phyloP scores from a whole-genome alignment of 2,113 vertebrate genomes.

The Gavia stellata region DNA sequence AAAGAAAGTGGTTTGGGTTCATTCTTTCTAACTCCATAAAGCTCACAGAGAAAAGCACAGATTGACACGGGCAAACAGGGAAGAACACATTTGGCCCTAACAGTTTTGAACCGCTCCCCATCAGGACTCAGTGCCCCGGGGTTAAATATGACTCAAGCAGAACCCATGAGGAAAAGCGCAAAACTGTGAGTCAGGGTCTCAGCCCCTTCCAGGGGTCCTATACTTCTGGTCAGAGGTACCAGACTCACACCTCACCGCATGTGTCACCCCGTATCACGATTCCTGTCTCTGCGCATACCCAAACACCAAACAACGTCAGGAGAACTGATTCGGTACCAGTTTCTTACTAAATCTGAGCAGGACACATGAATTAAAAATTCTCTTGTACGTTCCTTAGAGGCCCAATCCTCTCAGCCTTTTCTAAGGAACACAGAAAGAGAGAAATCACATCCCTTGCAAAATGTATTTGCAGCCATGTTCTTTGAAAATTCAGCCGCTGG shows the following conservation, averaged over 20 bases:
- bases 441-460: neutral
- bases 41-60: neutral
- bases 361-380: neutral
- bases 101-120: neutral
- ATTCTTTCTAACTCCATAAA: neutral
- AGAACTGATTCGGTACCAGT: rapidly evolving
- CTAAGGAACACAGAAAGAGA: neutral
- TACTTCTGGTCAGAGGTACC: neutral
- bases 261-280: neutral
- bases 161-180: neutral
- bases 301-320: neutral
- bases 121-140: neutral
- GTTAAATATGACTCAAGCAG: neutral
- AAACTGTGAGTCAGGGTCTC: neutral
- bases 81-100: neutral
- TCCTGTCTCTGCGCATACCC: neutral
- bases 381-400: neutral
- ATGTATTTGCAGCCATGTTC: neutral
- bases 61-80: neutral
- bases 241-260: neutral
- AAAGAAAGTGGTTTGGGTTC: neutral
- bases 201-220: neutral
- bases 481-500: neutral
- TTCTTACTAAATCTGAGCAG: neutral
- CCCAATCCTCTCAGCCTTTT: neutral